Evolutionary conservation across 2,797 vertebrate species (phyloP).

Genomic region (Kryptopterus vitreolus): DNA sequence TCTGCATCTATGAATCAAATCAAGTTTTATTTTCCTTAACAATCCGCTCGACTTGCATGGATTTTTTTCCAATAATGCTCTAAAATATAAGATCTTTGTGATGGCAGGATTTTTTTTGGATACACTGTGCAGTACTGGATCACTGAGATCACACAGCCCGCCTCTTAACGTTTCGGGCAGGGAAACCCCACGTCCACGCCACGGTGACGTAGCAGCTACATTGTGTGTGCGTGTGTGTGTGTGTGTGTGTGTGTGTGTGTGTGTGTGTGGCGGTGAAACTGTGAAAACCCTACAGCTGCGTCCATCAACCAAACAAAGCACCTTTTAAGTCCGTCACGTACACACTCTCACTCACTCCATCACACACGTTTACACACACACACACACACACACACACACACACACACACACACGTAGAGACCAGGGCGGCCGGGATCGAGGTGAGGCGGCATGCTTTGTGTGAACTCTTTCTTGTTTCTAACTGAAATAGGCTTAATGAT

Average conservation of each 20-base stretch:
- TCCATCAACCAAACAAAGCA: conserved; percentile 49
- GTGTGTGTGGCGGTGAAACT: conserved; percentile 45
- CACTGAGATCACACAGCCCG: conserved; percentile 9
- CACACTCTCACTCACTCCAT: background rate
- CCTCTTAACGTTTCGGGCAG: conserved; percentile 57
- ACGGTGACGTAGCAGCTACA: conserved; percentile 68
- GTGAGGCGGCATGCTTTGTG: conserved; percentile 37
- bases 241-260: conserved; percentile 37
- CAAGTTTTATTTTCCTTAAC: background rate
- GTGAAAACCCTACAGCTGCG: conserved; percentile 60
- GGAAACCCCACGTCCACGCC: conserved; percentile 69
- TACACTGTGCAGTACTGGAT: background rate
- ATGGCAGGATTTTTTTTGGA: no score
- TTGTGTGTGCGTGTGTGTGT: conserved; percentile 27
- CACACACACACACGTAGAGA: background rate
- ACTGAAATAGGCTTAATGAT: background rate
- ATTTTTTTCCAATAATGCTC: background rate
- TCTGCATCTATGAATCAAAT: no score
- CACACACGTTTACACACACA: background rate
- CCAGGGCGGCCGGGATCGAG: conserved; percentile 27
- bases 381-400: background rate
- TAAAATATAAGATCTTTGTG: background rate
- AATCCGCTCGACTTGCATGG: background rate
- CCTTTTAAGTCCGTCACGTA: conserved; percentile 26
- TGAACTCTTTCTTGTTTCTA: conserved; percentile 1